Conservation (phyloP, 2,888 invertebrate species). For the Euclidia mi region DNA sequence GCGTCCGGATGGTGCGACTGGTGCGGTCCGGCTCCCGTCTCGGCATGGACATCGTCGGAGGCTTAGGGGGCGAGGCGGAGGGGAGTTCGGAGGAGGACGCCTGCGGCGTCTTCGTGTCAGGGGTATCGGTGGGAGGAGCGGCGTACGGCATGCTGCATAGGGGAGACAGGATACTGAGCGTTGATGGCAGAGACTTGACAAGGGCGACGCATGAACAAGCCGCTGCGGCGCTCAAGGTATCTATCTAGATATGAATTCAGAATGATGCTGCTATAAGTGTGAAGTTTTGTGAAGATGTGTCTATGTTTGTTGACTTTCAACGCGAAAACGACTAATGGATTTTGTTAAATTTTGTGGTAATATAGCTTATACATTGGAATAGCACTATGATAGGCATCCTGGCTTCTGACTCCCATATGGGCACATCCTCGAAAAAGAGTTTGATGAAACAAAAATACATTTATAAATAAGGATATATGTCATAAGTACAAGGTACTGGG, state of each 20-base stretch:
- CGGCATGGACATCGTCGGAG: conserved; percentile 88
- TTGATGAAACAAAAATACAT: too few relatives aligned
- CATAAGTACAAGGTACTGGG: too few relatives aligned
- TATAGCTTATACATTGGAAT: too few relatives aligned
- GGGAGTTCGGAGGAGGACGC: conserved; percentile 76
- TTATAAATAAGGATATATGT: too few relatives aligned
- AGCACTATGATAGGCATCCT: too few relatives aligned
- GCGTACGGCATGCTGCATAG: conserved; percentile 90
- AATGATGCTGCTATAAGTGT: too few relatives aligned
- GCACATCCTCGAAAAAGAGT: too few relatives aligned
- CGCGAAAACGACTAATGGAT: too few relatives aligned
- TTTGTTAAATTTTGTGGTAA: too few relatives aligned
- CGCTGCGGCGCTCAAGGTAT: conserved; percentile 91
- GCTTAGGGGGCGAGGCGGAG: conserved; percentile 82
- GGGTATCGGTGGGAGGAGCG: conserved; percentile 81
- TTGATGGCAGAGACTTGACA: conserved; percentile 93
- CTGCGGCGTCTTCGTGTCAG: conserved; percentile 87
- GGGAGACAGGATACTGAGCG: conserved; percentile 93
- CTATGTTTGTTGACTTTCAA: too few relatives aligned
- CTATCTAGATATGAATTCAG: conserved; percentile 19
- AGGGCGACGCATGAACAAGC: conserved; percentile 94
- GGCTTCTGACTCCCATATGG: too few relatives aligned
- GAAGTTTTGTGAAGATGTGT: too few relatives aligned
- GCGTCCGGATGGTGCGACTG: conserved; percentile 86
- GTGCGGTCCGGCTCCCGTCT: conserved; percentile 86